Base-by-base conservation (phyloP, 1,140 invertebrate genomes). In the Leptonema lineaticorne region DNA sequence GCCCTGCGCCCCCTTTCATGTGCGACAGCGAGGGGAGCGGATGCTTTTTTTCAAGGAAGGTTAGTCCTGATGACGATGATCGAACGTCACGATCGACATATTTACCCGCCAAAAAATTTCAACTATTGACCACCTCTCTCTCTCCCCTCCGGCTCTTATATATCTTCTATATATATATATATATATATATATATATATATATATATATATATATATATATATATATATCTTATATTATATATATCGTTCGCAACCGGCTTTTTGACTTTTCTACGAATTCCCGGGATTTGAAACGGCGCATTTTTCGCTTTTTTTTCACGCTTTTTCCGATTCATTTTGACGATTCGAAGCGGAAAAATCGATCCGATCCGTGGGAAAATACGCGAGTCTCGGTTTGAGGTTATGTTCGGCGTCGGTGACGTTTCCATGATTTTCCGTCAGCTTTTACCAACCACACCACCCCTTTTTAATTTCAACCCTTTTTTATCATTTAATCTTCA, bases 41-140 rank as follows among this genome's bases (percentile, higher is more conserved):
- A 76, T 88, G 86, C 79, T 88, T 87, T 79, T 87, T 87, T 77
- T 85, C 84, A 70, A 82, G 84, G 80, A 86, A 87, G 86, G 86
- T 87, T 84, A 86, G 78, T 77, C 45, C 24, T n/a, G n/a, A n/a
- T n/a, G n/a, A n/a, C n/a, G n/a, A 27, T 24, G 8, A 53, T 24
- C 48, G 20, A 20, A 18, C 37, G 16, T 41, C 37, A 41, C 2
- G 16, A 5, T 33, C 30, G n/a, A n/a, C 30, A 6, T 33, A 41
- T 2, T 16, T 20, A 18, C 16, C 24, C 48, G 20, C 24, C 22
- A 18, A 2, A 6, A 2, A 3, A 16, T 53, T 20, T 24, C 48
- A 8, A 37, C n/a, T 37, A 37, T 37, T 37, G 33, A 2, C 48
- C 20, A 8, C 48, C 20, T 2, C 48, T 4, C 20, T 2, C 2